Evolutionary conservation across 53 echinoderm and acorn worm genomes (phyloP), one percentile per base, ranked within the genome.

Genomic region (Stichopus horrens): DNA sequence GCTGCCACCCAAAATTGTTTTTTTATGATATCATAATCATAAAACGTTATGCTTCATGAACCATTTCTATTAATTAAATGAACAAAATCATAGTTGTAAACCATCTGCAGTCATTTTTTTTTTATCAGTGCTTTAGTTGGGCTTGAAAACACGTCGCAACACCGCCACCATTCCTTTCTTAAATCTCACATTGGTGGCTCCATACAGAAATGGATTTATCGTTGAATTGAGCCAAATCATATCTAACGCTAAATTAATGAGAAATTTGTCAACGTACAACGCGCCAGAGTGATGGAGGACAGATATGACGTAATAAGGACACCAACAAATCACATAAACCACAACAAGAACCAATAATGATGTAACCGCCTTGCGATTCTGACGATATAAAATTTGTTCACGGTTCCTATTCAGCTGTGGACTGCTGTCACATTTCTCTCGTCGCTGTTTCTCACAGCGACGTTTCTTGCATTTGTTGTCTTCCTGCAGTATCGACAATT

Each of bases 281-380:
- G 5, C 19, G 8, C 59, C 83, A 21, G 65, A 83, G 63, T 63
- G 65, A 58, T 83, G 0, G 37, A 83, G 65, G 4, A 57, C 23
- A 23, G 83, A 8, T 23, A 83, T 21, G 60, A 83, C 83, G 60
- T 63, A 83, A 58, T 59, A 83, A 59, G 83, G 83, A n/a, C 83
- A 58, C 83, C 65, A 83, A 57, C 83, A 83, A 23, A 60, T 8
- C 51, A 60, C 21, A 18, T 55, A 83, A 9, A 57, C 83, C n/a
- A 58, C 59, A 6, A 83, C 83, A 8, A 83, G 20, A 5, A 58
- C 19, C 0, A 4, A 6, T 23, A 83, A 9, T 6, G 83, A n/a
- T 3, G 9, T 63, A 4, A 83, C 58, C 5, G 63, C 83, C 57
- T 20, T 83, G 21, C 83, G 83, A 37, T 37, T 83, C 37, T 83